phyloP scores from a whole-genome alignment of 2,888 invertebrate species.

The Allygus modestus region DNA sequence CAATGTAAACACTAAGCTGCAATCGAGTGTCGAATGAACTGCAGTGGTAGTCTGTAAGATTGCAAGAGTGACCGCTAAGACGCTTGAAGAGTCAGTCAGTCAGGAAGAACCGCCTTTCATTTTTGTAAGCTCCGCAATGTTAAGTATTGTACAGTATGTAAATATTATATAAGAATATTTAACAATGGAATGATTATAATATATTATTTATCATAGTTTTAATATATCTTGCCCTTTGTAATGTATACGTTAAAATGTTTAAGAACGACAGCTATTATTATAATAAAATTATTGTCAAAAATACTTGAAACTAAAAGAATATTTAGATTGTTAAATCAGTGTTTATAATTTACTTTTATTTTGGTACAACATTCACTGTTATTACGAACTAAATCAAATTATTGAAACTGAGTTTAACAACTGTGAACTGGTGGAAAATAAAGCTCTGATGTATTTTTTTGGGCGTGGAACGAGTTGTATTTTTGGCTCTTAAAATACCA shows the following conservation, averaged over 20 bases:
- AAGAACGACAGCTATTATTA: conserved; percentile 37
- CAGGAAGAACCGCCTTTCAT: conserved; percentile 37
- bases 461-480: too few relatives aligned
- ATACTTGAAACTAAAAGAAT: background rate
- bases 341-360: too few relatives aligned
- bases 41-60: background rate
- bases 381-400: too few relatives aligned
- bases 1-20: too few relatives aligned
- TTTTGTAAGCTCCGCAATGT: conserved; percentile 48
- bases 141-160: conserved; percentile 55
- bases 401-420: too few relatives aligned
- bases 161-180: conserved; percentile 49
- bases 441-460: too few relatives aligned
- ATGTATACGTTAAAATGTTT: conserved; percentile 49
- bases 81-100: background rate
- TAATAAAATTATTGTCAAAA: background rate
- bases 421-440: too few relatives aligned
- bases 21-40: background rate
- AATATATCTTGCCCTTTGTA: conserved; percentile 42
- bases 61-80: background rate
- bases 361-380: too few relatives aligned
- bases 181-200: conserved; percentile 49
- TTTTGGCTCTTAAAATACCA: too few relatives aligned
- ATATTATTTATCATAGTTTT: conserved; percentile 60
- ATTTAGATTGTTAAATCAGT: too few relatives aligned